Evolutionary conservation across 2,888 invertebrate species (phyloP).

Genomic region (Neoscelio sp.): DNA sequence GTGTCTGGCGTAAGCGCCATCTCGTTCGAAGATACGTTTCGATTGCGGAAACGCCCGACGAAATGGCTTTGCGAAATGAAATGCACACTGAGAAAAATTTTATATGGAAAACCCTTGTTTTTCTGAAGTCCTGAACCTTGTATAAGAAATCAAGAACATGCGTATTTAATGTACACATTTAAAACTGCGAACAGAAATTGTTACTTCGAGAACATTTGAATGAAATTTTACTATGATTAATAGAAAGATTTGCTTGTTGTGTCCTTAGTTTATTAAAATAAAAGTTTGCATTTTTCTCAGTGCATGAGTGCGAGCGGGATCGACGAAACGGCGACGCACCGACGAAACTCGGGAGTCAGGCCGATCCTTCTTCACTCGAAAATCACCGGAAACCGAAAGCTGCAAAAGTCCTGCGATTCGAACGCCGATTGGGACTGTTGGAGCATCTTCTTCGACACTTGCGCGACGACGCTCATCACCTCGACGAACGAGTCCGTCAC

Average conservation of each 20-base stretch:
- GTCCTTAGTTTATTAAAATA: too few relatives aligned
- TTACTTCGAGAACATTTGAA: too few relatives aligned
- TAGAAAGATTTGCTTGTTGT: too few relatives aligned
- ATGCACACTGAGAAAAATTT: too few relatives aligned
- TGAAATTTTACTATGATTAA: too few relatives aligned
- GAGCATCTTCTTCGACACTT: conserved; percentile 78
- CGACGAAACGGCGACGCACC: conserved; percentile 33
- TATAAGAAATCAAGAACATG: too few relatives aligned
- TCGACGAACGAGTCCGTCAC: conserved; percentile 79
- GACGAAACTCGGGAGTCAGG: conserved; percentile 37
- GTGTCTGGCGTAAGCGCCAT: conserved; percentile 26
- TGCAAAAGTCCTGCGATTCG: conserved; percentile 79
- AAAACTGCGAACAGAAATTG: too few relatives aligned
- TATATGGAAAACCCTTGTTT: too few relatives aligned
- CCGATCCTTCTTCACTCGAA: conserved; percentile 73
- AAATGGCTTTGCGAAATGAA: conserved; percentile 30
- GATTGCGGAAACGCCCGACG: conserved; percentile 51
- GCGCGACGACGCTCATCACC: conserved; percentile 77
- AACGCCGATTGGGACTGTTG: conserved; percentile 79
- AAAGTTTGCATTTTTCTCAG: too few relatives aligned
- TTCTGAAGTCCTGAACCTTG: too few relatives aligned
- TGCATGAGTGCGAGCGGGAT: conserved; percentile 9
- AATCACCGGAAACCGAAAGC: conserved; percentile 80
- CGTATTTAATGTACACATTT: too few relatives aligned
- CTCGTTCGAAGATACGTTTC: conserved; percentile 28